These are phyloP conservation scores for Schizaphis graminum DNA, from an alignment of 2,888 invertebrate species.

Conservation along the genomic window DNA sequence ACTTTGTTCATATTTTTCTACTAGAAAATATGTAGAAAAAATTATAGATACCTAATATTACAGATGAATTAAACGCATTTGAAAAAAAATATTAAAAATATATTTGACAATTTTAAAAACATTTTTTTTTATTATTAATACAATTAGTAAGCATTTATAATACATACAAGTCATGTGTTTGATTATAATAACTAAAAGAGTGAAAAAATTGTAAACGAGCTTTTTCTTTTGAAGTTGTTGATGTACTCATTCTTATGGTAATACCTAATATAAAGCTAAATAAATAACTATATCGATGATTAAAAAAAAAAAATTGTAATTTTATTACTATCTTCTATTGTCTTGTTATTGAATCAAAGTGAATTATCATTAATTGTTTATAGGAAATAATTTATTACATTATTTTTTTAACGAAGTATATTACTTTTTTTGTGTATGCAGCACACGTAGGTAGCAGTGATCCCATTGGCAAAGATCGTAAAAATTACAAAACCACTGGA, in stretches of 20 bases:
- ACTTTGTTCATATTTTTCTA: not conserved
- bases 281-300: not conserved
- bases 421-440: not conserved
- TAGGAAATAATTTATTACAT: not conserved
- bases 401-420: not conserved
- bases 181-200: not conserved
- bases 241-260: not conserved
- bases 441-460: not conserved
- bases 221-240: not conserved
- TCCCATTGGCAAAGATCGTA: slow-evolving; percentile 2
- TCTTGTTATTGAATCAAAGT: not conserved
- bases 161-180: not conserved
- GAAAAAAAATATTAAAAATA: not conserved
- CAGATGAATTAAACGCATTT: not conserved
- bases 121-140: not conserved
- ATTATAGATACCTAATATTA: not conserved
- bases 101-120: not conserved
- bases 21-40: not conserved
- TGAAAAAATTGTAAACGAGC: not conserved
- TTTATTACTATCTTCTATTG: not conserved
- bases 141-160: not conserved
- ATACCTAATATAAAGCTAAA: not conserved
- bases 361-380: not conserved
- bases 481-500: not conserved
- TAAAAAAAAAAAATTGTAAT: not conserved